Conservation (phyloP, 2,888 invertebrate genomes). For the Oscheius onirici region DNA sequence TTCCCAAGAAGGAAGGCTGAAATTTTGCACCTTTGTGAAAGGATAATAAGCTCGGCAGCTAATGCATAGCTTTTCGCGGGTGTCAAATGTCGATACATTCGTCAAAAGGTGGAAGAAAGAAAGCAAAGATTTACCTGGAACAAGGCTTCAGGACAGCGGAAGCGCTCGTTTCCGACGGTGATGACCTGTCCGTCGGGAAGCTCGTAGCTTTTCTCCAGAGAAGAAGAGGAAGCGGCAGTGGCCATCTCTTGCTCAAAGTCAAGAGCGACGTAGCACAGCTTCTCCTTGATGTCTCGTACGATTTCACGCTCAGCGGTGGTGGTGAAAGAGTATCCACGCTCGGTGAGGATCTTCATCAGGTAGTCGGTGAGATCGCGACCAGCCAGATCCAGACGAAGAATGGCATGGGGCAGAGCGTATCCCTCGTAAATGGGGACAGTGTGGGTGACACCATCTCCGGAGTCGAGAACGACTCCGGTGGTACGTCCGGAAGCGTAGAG, state of each 20-base stretch:
- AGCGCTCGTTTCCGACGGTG: slow-evolving; percentile 78
- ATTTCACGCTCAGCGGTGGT: slow-evolving; percentile 80
- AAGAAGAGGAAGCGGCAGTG: slow-evolving; percentile 86
- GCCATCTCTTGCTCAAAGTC: slow-evolving; percentile 96
- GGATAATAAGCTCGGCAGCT: slow-evolving; percentile 3
- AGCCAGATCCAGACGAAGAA: slow-evolving; percentile 75
- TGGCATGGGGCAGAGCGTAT: slow-evolving; percentile 75
- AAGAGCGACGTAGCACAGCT: slow-evolving; percentile 97
- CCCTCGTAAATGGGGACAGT: slow-evolving; percentile 83
- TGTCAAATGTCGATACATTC: slow-evolving; percentile 7
- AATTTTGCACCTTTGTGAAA: slow-evolving; percentile 4
- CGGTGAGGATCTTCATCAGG: slow-evolving; percentile 76
- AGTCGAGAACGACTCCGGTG: slow-evolving; percentile 80
- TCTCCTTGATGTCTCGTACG: slow-evolving; percentile 90
- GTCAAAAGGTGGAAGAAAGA: slow-evolving; percentile 2
- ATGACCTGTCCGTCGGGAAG: slow-evolving; percentile 84
- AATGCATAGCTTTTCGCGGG: neutral
- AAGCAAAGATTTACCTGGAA: slow-evolving; percentile 78
- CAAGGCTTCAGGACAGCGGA: slow-evolving; percentile 88
- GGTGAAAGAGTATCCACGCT: slow-evolving; percentile 73
- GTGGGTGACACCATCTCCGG: slow-evolving; percentile 90
- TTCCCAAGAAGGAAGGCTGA: slow-evolving; percentile 83
- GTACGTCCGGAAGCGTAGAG: slow-evolving; percentile 82
- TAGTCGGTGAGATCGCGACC: slow-evolving; percentile 76
- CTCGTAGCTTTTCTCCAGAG: slow-evolving; percentile 89